These are phyloP conservation scores for Capreolus pygargus DNA, from an alignment of 2,113 vertebrate genomes.

Conservation along the genomic window DNA sequence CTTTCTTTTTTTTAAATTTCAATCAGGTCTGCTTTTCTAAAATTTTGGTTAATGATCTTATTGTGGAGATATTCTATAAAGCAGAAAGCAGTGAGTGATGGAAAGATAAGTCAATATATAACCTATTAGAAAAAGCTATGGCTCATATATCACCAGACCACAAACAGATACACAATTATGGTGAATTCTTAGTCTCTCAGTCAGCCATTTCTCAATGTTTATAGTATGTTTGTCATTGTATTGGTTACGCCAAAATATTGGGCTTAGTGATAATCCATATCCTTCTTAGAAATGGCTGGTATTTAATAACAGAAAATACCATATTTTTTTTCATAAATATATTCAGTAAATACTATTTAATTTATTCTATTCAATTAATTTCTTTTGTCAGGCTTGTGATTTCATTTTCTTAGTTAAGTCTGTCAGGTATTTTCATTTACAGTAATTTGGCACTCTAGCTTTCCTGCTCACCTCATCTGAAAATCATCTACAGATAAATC, in stretches of 20 bases:
- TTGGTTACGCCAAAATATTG: not conserved
- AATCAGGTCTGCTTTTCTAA: not conserved
- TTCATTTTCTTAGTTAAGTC: not conserved
- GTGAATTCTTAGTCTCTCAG: not conserved
- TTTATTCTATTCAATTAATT: not conserved
- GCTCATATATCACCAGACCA: not conserved
- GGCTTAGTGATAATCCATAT: not conserved
- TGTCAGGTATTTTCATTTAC: not conserved
- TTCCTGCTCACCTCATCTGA: not conserved
- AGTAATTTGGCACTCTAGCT: not conserved
- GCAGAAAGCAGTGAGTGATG: not conserved
- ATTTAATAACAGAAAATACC: slow-evolving; percentile 20
- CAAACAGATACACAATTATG: not conserved
- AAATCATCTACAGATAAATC: not conserved
- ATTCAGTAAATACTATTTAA: not conserved
- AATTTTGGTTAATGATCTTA: not conserved
- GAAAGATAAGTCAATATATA: not conserved
- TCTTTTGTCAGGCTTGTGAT: not conserved
- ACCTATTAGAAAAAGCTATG: not conserved
- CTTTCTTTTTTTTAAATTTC: not conserved
- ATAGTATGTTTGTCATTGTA: not conserved
- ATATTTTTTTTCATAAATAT: not conserved
- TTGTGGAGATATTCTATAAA: not conserved
- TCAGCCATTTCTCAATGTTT: not conserved
- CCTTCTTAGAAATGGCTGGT: not conserved